Evolutionary conservation across 2,888 invertebrate species (phyloP).

Genomic region (Lasioglossum oenotherae): DNA sequence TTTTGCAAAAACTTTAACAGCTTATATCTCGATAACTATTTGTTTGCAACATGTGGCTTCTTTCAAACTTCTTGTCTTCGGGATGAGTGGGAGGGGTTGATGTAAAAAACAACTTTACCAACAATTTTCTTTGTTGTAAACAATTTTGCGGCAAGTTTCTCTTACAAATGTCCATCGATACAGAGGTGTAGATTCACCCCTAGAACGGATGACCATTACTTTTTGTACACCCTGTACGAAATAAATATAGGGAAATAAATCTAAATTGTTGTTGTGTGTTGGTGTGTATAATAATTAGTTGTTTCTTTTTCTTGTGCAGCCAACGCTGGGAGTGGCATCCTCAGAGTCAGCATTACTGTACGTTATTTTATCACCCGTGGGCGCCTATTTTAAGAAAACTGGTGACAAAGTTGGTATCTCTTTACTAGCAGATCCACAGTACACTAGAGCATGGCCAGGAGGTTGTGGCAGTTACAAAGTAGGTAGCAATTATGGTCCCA

Average conservation of each 20-base stretch:
- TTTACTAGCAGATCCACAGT: slow-evolving; percentile 96
- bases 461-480: slow-evolving; percentile 98
- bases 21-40: too few relatives aligned
- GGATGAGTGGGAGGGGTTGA: too few relatives aligned
- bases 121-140: too few relatives aligned
- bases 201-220: too few relatives aligned
- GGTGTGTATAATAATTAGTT: slow-evolving; percentile 1
- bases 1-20: too few relatives aligned
- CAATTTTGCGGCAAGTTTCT: too few relatives aligned
- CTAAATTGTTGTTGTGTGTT: neutral
- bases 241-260: neutral
- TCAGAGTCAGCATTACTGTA: slow-evolving; percentile 96
- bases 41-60: too few relatives aligned
- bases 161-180: too few relatives aligned
- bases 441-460: slow-evolving; percentile 95
- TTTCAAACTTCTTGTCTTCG: too few relatives aligned
- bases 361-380: slow-evolving; percentile 96
- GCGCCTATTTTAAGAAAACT: slow-evolving; percentile 91
- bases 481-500: slow-evolving; percentile 97
- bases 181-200: too few relatives aligned
- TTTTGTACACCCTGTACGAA: neutral
- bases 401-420: slow-evolving; percentile 89
- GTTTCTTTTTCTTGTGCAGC: slow-evolving; percentile 85
- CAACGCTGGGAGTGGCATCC: slow-evolving; percentile 95
- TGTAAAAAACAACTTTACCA: too few relatives aligned